Percentiles rank a stretch among this genome's conserved stretches.
Evolutionary conservation across 2,888 invertebrate genomes (phyloP).

Genomic region (Cephus pulcher): DNA sequence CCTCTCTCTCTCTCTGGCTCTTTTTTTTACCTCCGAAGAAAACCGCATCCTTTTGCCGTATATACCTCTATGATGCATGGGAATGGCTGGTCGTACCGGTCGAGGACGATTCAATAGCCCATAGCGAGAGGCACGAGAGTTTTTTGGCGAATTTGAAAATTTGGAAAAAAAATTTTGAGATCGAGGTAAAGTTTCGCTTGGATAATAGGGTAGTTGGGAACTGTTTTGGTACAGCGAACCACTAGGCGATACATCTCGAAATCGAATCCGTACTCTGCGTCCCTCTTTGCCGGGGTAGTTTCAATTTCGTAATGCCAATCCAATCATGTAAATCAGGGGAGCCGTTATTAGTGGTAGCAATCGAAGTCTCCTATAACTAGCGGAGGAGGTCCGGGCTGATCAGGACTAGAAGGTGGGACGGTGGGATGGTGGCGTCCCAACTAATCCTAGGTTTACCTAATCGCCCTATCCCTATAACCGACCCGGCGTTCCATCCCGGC

Average conservation of each 20-base stretch:
- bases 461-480: conserved; percentile 54
- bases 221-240: neutral
- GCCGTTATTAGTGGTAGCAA: conserved; percentile 58
- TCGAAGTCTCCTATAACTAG: conserved; percentile 45
- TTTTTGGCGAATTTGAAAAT: neutral
- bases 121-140: neutral
- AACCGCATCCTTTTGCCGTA: conserved; percentile 49
- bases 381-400: conserved; percentile 34
- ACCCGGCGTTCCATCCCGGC: conserved; percentile 33
- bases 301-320: conserved; percentile 65
- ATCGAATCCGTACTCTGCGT: neutral
- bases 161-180: neutral
- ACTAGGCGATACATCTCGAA: neutral
- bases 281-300: conserved; percentile 41
- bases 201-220: neutral
- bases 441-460: conserved; percentile 66
- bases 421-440: conserved; percentile 46
- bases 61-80: conserved; percentile 54
- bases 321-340: conserved; percentile 65
- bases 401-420: conserved; percentile 9
- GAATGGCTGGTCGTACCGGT: conserved; percentile 23
- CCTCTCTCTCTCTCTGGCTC: conserved; percentile 14
- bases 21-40: conserved; percentile 25
- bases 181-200: neutral
- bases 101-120: neutral